These are phyloP conservation scores for Gnathonemus echidnorhynchus DNA, from an alignment of 2,113 vertebrate genomes.

Conservation along the genomic window DNA sequence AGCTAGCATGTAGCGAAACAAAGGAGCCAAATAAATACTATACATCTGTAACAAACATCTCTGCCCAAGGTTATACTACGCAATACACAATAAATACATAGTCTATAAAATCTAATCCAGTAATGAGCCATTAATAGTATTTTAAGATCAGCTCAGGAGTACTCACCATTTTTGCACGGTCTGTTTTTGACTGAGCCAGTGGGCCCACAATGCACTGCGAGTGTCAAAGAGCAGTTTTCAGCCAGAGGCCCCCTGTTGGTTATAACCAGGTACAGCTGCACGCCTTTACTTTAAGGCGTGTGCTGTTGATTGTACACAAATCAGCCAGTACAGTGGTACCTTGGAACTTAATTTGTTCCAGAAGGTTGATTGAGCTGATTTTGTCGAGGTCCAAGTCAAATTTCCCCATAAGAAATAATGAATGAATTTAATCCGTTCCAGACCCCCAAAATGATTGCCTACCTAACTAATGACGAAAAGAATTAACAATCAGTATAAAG, in stretches of 20 bases:
- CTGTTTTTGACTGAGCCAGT: conserved; percentile 35
- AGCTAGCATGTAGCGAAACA: conserved; percentile 19
- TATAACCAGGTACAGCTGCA: neutral
- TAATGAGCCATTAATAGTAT: neutral
- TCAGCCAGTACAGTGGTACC: neutral
- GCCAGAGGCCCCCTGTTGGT: neutral
- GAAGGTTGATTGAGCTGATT: too few species aligned
- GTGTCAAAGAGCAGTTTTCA: neutral
- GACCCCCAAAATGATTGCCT: too few species aligned
- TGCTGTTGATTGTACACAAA: neutral
- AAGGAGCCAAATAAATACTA: neutral
- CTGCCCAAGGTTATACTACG: neutral
- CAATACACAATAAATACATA: neutral
- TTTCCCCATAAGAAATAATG: too few species aligned
- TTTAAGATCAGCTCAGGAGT: neutral
- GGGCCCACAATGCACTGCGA: conserved; percentile 53
- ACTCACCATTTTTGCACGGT: conserved; percentile 24
- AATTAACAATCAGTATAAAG: too few species aligned
- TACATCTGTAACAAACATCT: neutral
- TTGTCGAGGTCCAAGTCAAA: too few species aligned
- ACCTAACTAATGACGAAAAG: too few species aligned
- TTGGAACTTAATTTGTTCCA: too few species aligned
- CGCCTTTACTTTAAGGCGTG: neutral
- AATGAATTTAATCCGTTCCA: too few species aligned
- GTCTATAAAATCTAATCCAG: neutral